Evolutionary conservation across 2,797 vertebrate genomes (phyloP), one percentile per base, ranked within the genome.

Genomic region (Spheniscus humboldti): DNA sequence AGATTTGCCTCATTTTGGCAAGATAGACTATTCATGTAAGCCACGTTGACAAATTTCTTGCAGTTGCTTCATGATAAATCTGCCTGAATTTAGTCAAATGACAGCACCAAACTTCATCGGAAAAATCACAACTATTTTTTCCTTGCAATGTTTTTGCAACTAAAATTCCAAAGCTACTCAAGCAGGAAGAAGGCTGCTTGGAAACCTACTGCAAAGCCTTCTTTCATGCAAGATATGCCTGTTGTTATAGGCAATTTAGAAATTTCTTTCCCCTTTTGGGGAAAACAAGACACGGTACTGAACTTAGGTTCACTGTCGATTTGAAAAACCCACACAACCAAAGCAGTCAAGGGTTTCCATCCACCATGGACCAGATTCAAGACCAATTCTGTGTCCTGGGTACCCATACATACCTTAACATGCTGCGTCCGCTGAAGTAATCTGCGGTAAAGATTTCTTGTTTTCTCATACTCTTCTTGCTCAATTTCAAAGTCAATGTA

Each of bases 401-500:
- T 37, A 62, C n/a, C 43, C 33, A 13, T 4, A 55, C 55, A 2
- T 80, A 99, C 99, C 98, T 99, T 99, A 84, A 99, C 99, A 0
- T 99, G 99, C 52, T 99, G 99, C 0, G 99, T 99, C 68, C 99
- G 98, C 96, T 99, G 99, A 64, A 99, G 98, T 88, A 99, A 92
- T 31, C 99, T 97, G 84, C 98, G 98, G 94, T 99, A 99, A 47
- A 99, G 99, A 57, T 97, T 99, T 72, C 99, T 98, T 31, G 99
- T 99, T 95, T 99, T 99, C 41, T 98, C 99, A 39, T 98, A 99
- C 96, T 99, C 99, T 87, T 99, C 99, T 91, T 99, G 99, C 97
- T 99, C 99, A 18, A 99, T 99, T 98, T 99, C 99, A 97, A 99
- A 99, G 97, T 99, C 99, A 80, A 99, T 99, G 90, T 99, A 99